phyloP scores from a whole-genome alignment of 2,113 vertebrate species.

The Uropsilus gracilis region DNA sequence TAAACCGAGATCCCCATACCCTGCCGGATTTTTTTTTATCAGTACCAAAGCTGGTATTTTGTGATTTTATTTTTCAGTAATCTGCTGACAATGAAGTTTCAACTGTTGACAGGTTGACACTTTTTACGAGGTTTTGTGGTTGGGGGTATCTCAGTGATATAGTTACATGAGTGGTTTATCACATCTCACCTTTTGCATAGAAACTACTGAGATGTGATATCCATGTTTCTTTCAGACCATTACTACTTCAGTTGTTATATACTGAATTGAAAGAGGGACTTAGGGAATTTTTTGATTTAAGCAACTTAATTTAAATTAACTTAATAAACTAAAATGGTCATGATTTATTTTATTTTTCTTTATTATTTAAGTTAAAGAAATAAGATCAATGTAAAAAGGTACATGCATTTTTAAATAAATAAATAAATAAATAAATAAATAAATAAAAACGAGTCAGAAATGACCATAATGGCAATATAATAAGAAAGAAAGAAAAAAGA shows the following conservation, averaged over 20 bases:
- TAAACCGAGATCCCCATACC: too few relatives aligned
- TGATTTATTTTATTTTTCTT: not conserved
- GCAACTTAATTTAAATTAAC: too few relatives aligned
- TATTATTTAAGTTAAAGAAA: not conserved
- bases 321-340: not conserved
- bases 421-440: too few relatives aligned
- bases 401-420: too few relatives aligned
- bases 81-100: not conserved
- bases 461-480: not conserved
- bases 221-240: not conserved
- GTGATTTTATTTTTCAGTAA: not conserved
- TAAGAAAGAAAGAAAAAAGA: not conserved
- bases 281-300: conserved; percentile 8
- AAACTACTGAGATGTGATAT: not conserved
- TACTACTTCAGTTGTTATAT: not conserved
- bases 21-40: too few relatives aligned
- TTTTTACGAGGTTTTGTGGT: not conserved
- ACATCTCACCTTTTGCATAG: not conserved
- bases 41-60: conserved; percentile 1
- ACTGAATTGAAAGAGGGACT: not conserved
- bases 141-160: not conserved
- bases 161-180: not conserved
- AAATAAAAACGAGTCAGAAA: too few relatives aligned
- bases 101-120: not conserved
- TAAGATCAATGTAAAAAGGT: too few relatives aligned